Base-by-base conservation (phyloP, 2,113 vertebrate species). In the Bubo scandiacus region DNA sequence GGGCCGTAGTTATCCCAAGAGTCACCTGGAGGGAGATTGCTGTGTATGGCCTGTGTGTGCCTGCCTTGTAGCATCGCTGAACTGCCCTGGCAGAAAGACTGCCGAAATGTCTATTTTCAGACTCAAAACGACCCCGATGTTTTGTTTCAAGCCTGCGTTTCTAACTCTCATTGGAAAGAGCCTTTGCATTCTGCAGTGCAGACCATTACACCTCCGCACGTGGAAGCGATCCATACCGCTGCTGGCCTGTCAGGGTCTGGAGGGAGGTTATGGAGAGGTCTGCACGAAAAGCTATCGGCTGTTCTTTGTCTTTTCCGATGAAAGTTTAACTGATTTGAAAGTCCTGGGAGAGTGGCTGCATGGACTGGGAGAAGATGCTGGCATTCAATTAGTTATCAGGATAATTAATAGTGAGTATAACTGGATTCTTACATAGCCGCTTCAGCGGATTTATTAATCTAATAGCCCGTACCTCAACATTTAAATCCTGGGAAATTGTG, bases 201-300 rank as follows among this genome's bases (percentile, higher is more conserved):
- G n/a, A 34, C 68, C 47, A 2, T 73, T 47, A 2, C 9, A 3
- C 8, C 65, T 77, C 13, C 8, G 15, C 0, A 3, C 15, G 36
- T 29, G 32, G 61, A 80, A 92, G 63, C 0, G 1, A 4, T 62
- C 3, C 0, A 0, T 43, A 5, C 4, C 36, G 61, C 38, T 70
- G 32, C 15, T 84, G 81, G 38, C 26, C 1, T 62, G 70, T 47
- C 16, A 11, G 4, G n/a, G 34, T 7, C 58, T 92, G 58, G 86
- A 47, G 59, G n/a, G 1, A 5, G 38, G 20, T 25, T 49, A 9
- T 4, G n/a, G 75, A 70, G 32, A 43, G 25, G 18, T 74, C 62
- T 36, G n/a, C 7, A 1, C 13, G 30, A 29, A 51, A 49, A 45
- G 5, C 22, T 19, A 1, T 26, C 5, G 2, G 6, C 63, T 3